Evolutionary conservation across 2,888 invertebrate species (phyloP), one percentile per base, ranked within the genome.

Genomic region (Empis stercorea): DNA sequence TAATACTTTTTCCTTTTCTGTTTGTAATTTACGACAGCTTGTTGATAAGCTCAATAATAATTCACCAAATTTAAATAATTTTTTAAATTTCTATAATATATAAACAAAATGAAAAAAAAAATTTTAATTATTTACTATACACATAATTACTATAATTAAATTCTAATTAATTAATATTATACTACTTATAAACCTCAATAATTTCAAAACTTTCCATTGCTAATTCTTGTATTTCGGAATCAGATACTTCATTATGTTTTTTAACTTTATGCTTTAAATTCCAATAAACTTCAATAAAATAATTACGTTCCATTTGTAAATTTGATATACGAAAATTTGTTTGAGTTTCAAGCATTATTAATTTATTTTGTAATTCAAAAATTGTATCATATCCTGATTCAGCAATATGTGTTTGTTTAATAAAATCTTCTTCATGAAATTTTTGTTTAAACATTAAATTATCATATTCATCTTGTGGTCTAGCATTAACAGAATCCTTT

Each of bases 1-100:
- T n/a, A n/a, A 34, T 34, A 67, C 55, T 30, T 68, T 68, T 45
- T 67, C 66, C 4, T 61, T 56, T 51, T 67, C 60, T 0, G 68
- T 66, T 51, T 63, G 62, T 5, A 63, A 54, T 46, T 67, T 68
- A 10, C 64, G 51, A 15, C 68, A 67, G 17, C 56, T 63, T n/a
- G 59, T 58, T 0, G 60, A 59, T 2, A 66, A 52, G 0, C 61
- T 55, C 0, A 68, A 47, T 3, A 68, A 44, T 4, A 63, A 48
- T 27, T 65, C 64, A 0, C 67, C 67, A 27, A 59, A 56, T 46
- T 61, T 63, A 2, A 58, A 56, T 10, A 60, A 36, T 15, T 55
- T 53, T 34, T 54, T 50, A 15, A 54, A 57, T 51, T 57, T 54
- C 66, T 65, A 20, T 4, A 14, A 16, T 14, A 6, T n/a, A 45